Evolutionary conservation across 2,113 vertebrate species (phyloP).

Genomic region (Nesoenas mayeri): DNA sequence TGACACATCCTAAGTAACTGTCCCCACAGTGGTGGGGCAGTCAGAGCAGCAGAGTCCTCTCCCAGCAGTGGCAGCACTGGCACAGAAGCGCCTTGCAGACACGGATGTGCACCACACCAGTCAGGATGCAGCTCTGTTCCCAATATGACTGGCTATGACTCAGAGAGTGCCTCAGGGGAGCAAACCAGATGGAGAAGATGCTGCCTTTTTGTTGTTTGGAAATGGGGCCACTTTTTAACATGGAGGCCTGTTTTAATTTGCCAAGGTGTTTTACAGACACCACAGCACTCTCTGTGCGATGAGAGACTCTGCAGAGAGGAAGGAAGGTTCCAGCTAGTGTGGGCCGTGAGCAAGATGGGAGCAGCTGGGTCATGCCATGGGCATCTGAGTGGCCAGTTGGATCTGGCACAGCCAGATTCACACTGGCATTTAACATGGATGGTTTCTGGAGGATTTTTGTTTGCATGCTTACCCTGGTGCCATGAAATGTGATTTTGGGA

Average conservation of each 20-base stretch:
- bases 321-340: neutral
- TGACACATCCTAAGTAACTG: neutral
- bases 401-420: neutral
- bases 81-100: neutral
- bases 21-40: accelerated
- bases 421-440: neutral
- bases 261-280: neutral
- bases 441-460: neutral
- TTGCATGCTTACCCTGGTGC: neutral
- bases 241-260: neutral
- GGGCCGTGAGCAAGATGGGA: neutral
- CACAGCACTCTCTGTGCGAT: neutral
- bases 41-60: neutral
- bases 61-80: accelerated
- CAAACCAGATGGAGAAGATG: slow-evolving; percentile 14
- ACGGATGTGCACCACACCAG: neutral
- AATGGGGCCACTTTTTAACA: neutral
- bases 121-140: slow-evolving; percentile 7
- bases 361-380: neutral
- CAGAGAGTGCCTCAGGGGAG: neutral
- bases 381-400: neutral
- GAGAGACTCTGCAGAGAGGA: neutral
- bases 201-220: neutral
- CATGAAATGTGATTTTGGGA: neutral
- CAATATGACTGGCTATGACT: neutral